Evolutionary conservation across 2,888 invertebrate genomes (phyloP).

Genomic region (Acanthosepion esculentum): DNA sequence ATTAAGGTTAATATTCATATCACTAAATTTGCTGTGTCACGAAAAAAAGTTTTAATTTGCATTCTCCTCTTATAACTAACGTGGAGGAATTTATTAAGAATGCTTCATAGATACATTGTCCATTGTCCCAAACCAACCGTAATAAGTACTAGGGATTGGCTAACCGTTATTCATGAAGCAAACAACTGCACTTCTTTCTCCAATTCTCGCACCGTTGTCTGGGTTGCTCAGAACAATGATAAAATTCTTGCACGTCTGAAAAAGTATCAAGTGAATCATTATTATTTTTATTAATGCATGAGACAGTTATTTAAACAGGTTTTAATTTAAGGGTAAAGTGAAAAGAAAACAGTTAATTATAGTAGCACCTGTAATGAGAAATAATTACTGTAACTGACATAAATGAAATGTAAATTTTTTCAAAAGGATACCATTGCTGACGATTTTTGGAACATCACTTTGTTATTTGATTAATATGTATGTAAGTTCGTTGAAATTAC

Average conservation of each 20-base stretch:
- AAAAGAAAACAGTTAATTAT: not conserved
- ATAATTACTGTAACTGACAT: too few species aligned
- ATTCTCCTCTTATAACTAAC: too few species aligned
- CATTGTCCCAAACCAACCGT: not conserved
- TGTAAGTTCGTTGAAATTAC: too few species aligned
- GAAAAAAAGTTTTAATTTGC: too few species aligned
- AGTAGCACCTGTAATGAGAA: not conserved
- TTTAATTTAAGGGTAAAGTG: not conserved
- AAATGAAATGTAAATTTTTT: too few species aligned
- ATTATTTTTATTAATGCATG: not conserved
- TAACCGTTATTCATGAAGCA: conserved; percentile 71
- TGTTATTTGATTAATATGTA: not conserved
- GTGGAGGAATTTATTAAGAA: too few species aligned
- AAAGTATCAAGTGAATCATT: conserved; percentile 48
- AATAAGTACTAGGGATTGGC: conserved; percentile 36
- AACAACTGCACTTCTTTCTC: conserved; percentile 68
- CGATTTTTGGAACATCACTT: too few species aligned
- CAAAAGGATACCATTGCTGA: too few species aligned
- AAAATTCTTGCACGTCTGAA: conserved; percentile 71
- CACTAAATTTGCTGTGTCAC: too few species aligned
- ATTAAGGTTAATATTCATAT: too few species aligned
- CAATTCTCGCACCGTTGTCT: conserved; percentile 72
- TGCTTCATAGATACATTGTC: too few species aligned
- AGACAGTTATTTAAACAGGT: not conserved
- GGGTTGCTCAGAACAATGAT: conserved; percentile 71